phyloP scores from a whole-genome alignment of 2,113 vertebrate genomes.

The Actenoides lindsayi region DNA sequence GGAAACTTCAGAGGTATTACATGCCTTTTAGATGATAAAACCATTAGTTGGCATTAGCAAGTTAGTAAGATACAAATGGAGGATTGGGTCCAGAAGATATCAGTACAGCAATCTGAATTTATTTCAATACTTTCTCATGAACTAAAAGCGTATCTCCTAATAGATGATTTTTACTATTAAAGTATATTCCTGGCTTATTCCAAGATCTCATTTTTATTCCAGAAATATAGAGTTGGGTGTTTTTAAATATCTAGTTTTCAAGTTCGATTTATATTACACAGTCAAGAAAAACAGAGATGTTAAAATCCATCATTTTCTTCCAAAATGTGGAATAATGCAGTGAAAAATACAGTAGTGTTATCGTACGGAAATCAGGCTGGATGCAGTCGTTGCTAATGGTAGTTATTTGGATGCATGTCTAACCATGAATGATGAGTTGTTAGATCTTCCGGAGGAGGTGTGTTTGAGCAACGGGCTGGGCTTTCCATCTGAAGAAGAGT shows the following conservation, averaged over 20 bases:
- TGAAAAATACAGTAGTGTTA: neutral
- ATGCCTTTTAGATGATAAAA: neutral
- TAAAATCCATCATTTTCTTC: neutral
- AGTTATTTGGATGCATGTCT: neutral
- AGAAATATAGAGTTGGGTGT: neutral
- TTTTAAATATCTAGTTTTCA: neutral
- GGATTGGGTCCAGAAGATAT: neutral
- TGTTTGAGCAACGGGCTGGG: neutral
- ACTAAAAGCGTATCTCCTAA: neutral
- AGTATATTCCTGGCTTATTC: neutral
- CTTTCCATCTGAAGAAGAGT: rapidly evolving
- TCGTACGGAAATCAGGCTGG: neutral
- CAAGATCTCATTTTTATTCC: neutral
- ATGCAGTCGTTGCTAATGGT: neutral
- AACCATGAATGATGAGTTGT: neutral
- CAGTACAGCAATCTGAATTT: neutral
- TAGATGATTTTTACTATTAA: neutral
- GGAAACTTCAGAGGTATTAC: neutral
- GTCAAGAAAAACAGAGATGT: neutral
- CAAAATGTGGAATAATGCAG: neutral
- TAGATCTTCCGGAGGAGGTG: neutral
- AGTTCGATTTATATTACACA: neutral
- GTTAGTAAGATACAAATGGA: neutral
- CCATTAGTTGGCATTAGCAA: neutral
- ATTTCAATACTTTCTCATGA: neutral